Percentiles rank a stretch among this genome's conserved stretches.
These are phyloP conservation scores for Catostomus latipinnis DNA, from an alignment of 2,797 vertebrate species.

Conservation along the genomic window DNA sequence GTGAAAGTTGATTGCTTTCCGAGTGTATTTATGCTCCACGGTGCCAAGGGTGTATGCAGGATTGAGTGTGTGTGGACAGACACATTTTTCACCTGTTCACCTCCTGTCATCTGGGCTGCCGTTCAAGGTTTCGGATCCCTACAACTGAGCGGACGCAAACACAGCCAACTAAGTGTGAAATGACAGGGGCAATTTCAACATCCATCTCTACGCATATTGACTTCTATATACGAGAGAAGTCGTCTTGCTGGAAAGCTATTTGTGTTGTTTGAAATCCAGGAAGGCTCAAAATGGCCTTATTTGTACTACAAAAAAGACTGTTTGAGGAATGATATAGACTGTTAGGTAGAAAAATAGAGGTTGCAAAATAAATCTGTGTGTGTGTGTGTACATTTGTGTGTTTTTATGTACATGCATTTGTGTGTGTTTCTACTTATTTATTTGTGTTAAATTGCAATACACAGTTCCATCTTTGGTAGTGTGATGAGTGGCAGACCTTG, in stretches of 20 bases:
- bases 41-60: constrained; percentile 58
- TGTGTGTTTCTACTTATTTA: constrained; percentile 39
- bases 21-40: constrained; percentile 49
- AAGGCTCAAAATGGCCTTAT: constrained; percentile 20
- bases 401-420: constrained; percentile 22
- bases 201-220: constrained; percentile 34
- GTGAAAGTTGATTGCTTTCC: constrained; percentile 47
- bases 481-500: constrained; percentile 38
- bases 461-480: constrained; percentile 32
- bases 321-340: constrained; percentile 37
- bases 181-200: constrained; percentile 8
- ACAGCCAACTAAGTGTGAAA: constrained; percentile 29
- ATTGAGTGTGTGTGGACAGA: constrained; percentile 75
- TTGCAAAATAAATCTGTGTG: constrained; percentile 12
- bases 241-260: constrained; percentile 26
- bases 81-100: constrained; percentile 73
- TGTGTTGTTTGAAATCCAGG: constrained; percentile 35
- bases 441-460: constrained; percentile 32
- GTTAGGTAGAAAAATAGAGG: not conserved
- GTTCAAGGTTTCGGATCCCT: constrained; percentile 55
- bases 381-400: not conserved
- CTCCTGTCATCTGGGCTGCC: constrained; percentile 43
- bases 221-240: constrained; percentile 33
- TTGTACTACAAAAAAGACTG: constrained; percentile 34
- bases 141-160: constrained; percentile 41